Conservation (phyloP, 64 coral and sea anemone genomes). For the Pocillopora damicornis region DNA sequence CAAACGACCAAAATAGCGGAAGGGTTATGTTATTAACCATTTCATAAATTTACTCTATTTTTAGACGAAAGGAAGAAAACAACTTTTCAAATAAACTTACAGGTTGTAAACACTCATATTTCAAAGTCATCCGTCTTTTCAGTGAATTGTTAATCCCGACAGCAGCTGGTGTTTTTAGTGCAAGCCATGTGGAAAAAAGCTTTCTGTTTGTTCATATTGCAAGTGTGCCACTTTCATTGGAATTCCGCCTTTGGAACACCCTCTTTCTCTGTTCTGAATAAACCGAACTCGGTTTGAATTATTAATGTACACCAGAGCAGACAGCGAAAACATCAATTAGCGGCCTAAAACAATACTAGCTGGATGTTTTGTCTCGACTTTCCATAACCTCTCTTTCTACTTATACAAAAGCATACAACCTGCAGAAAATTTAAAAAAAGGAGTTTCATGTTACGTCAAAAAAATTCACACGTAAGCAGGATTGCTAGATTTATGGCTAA, state of each 20-base stretch:
- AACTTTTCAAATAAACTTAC: too few species aligned
- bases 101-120: background rate
- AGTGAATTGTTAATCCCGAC: background rate
- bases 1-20: background rate
- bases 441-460: too few species aligned
- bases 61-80: background rate
- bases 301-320: conserved; percentile 19
- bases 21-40: background rate
- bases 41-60: background rate
- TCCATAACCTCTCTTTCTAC: background rate
- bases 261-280: background rate
- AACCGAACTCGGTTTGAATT: background rate
- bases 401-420: background rate
- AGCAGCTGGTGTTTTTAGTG: conserved; percentile 11
- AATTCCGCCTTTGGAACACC: background rate
- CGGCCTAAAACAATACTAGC: background rate
- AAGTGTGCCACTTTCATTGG: conserved; percentile 12
- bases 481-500: too few species aligned
- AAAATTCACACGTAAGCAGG: too few species aligned
- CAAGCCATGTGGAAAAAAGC: background rate
- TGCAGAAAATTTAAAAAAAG: background rate
- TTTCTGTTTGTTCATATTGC: background rate
- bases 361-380: background rate
- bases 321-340: conserved; percentile 4
- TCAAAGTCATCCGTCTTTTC: background rate